Conservation (phyloP, 2,113 vertebrate species). For the Hipposideros armiger region DNA sequence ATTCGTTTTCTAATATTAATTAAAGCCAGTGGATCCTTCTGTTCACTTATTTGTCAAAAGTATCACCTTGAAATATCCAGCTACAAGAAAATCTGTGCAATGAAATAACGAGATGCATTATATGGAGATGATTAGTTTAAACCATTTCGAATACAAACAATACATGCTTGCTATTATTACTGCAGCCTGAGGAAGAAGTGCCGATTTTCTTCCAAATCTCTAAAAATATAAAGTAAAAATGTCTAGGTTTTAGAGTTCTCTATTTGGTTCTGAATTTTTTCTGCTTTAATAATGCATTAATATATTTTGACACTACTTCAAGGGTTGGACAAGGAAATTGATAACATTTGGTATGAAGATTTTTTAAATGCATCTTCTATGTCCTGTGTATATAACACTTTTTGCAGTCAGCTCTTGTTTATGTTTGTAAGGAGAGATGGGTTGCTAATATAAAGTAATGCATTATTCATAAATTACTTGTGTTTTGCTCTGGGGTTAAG, state of each 20-base stretch:
- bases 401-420: not conserved
- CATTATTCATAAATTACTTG: not conserved
- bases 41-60: constrained; percentile 17
- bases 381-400: not conserved
- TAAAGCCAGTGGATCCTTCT: not conserved
- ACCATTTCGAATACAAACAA: constrained; percentile 31
- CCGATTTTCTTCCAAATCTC: constrained; percentile 23
- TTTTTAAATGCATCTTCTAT: not conserved
- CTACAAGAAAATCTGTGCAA: constrained; percentile 32
- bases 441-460: not conserved
- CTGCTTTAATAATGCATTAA: not conserved
- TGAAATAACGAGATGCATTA: constrained; percentile 38
- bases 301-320: not conserved
- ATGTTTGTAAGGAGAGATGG: not conserved
- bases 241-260: not conserved
- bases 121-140: constrained; percentile 21
- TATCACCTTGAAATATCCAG: constrained; percentile 62
- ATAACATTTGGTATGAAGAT: not conserved
- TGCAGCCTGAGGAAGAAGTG: not conserved
- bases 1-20: constrained; percentile 23
- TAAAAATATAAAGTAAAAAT: constrained; percentile 8
- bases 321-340: not conserved
- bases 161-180: not conserved
- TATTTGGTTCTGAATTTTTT: not conserved
- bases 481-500: constrained; percentile 14